phyloP scores from a whole-genome alignment of 2,888 invertebrate species.

The Coecobrya sp. region DNA sequence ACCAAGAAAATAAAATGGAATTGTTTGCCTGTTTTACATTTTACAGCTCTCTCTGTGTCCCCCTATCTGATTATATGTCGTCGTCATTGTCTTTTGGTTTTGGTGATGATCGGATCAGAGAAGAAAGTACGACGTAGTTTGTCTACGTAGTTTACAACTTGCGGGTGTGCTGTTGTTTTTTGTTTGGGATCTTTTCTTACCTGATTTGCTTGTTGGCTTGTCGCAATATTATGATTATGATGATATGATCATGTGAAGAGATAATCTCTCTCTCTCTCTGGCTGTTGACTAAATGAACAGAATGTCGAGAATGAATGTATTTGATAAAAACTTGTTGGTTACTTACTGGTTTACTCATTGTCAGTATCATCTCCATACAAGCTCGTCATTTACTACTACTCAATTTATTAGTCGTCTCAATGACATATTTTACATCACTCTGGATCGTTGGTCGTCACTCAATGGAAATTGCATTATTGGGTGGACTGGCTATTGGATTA shows the following conservation, averaged over 20 bases:
- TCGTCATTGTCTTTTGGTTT: neutral
- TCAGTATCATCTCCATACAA: neutral
- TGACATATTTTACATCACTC: no score
- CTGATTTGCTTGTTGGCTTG: neutral
- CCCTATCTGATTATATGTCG: slow-evolving; percentile 24
- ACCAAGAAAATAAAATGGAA: slow-evolving; percentile 50
- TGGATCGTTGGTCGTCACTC: neutral
- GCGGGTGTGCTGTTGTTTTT: neutral
- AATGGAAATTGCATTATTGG: slow-evolving; percentile 12
- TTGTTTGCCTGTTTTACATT: slow-evolving; percentile 38
- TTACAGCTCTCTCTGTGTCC: neutral
- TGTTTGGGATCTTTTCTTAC: neutral
- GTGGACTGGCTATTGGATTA: neutral
- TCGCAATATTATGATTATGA: neutral
- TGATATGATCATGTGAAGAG: slow-evolving; percentile 3
- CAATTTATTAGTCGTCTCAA: no score
- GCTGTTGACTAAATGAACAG: neutral
- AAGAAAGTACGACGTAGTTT: slow-evolving; percentile 44
- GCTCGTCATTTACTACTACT: no score
- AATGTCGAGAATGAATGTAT: neutral
- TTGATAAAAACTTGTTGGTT: slow-evolving; percentile 21
- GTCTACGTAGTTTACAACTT: no score
- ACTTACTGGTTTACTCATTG: slow-evolving; percentile 22
- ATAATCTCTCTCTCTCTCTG: neutral
- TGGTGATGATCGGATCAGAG: slow-evolving; percentile 39